Percentiles rank a stretch among this genome's conserved stretches.
Conservation (phyloP, 2,113 vertebrate genomes). For the Heterochromis multidens region DNA sequence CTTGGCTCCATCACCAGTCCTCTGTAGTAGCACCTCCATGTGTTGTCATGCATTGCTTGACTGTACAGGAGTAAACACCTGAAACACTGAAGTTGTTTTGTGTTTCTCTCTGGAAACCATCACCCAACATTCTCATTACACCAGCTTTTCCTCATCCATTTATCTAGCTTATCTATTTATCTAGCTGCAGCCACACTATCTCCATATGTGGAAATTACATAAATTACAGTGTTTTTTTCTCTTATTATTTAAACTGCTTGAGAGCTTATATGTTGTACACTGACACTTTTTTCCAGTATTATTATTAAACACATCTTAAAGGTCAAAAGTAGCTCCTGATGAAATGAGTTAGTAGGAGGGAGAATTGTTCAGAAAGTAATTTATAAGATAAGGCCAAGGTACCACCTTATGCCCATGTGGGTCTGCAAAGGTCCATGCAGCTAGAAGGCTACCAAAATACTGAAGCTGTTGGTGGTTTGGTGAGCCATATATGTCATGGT, state of each 20-base stretch:
- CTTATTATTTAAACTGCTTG: too few species aligned
- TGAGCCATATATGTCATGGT: not conserved
- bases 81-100: not conserved
- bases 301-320: not conserved
- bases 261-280: too few species aligned
- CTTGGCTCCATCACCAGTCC: not conserved
- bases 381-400: not conserved
- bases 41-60: too few species aligned
- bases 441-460: not conserved
- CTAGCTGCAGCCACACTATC: accelerated
- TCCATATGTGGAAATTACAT: not conserved
- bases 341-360: not conserved
- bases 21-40: not conserved
- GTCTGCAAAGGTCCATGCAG: accelerated
- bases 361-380: not conserved
- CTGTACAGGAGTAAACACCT: not conserved
- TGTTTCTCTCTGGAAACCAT: not conserved
- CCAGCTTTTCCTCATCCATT: not conserved
- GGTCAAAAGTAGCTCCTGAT: not conserved
- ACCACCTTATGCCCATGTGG: not conserved
- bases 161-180: too few species aligned
- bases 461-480: not conserved
- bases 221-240: not conserved
- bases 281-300: too few species aligned
- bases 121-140: accelerated